A percentile compares a stretch with the other conserved stretches of the same genome.
phyloP scores from a whole-genome alignment of 1,140 invertebrate species.

The Spodoptera frugiperda region DNA sequence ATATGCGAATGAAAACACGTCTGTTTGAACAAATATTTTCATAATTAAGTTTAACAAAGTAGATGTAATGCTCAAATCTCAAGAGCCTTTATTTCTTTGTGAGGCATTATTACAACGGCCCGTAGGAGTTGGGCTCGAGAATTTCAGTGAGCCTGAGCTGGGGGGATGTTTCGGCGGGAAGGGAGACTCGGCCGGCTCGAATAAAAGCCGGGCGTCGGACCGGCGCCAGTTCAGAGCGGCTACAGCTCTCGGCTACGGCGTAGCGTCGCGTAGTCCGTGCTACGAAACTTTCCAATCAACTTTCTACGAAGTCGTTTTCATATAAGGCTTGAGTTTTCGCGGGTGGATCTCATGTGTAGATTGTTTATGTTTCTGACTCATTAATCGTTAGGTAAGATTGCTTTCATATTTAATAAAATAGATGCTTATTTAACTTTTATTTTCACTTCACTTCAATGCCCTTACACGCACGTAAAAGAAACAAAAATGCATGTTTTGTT shows the following conservation, averaged over 20 bases:
- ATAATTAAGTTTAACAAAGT: conserved; percentile 17
- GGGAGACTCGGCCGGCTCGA: conserved; percentile 57
- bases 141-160: conserved; percentile 3
- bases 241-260: conserved; percentile 59
- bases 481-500: neutral
- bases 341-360: conserved; percentile 27
- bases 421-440: conserved; percentile 5
- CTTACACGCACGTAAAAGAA: neutral
- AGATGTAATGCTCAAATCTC: conserved; percentile 19
- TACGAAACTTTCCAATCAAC: conserved; percentile 61
- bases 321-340: conserved; percentile 4
- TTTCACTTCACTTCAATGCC: neutral
- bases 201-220: conserved; percentile 68
- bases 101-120: conserved; percentile 35
- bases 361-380: conserved; percentile 6
- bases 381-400: conserved; percentile 35
- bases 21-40: conserved; percentile 14
- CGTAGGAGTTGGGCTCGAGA: conserved; percentile 23
- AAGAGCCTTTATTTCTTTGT: conserved; percentile 41
- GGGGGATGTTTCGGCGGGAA: conserved; percentile 56
- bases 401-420: conserved; percentile 22
- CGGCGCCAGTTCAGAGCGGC: conserved; percentile 63
- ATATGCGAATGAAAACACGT: conserved; percentile 1
- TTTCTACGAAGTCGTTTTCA: conserved; percentile 46
- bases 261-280: conserved; percentile 45